Evolutionary conservation across 2,113 vertebrate species (phyloP).

Genomic region (Ascaphus truei): DNA sequence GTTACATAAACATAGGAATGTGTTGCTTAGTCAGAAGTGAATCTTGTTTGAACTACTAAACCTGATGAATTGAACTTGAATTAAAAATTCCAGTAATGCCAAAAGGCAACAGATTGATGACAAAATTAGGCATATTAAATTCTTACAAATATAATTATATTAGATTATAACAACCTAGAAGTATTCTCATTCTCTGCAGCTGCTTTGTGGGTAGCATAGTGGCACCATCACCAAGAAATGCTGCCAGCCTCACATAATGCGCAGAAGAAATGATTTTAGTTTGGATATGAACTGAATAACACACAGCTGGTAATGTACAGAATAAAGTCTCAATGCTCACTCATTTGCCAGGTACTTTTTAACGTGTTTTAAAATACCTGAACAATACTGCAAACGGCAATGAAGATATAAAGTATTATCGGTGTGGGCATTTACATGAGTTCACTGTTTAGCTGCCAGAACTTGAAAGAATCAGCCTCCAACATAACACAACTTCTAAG

Average conservation of each 20-base stretch:
- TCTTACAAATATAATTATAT: slow-evolving; percentile 58
- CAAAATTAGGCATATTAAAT: slow-evolving; percentile 52
- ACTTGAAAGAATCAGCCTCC: not conserved
- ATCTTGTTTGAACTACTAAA: no score
- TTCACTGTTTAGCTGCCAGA: not conserved
- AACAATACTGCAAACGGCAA: not conserved
- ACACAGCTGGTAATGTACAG: slow-evolving; percentile 24
- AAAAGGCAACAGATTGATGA: slow-evolving; percentile 31
- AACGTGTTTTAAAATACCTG: not conserved
- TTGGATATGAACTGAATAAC: not conserved
- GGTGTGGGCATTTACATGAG: not conserved
- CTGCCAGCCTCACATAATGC: slow-evolving; percentile 10
- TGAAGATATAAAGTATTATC: not conserved
- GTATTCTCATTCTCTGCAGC: slow-evolving; percentile 53
- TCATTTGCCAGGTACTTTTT: not conserved
- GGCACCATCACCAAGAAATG: not conserved
- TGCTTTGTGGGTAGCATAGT: slow-evolving; percentile 51
- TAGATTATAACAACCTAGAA: slow-evolving; percentile 62
- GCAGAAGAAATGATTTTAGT: not conserved
- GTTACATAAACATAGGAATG: no score
- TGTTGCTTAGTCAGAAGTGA: no score
- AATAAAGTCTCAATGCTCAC: not conserved
- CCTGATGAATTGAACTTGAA: not conserved
- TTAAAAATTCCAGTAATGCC: slow-evolving; percentile 19
- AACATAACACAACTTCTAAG: no score